These are phyloP conservation scores for Enteromius fasciolatus DNA, from an alignment of 2,797 vertebrate genomes.

Conservation along the genomic window DNA sequence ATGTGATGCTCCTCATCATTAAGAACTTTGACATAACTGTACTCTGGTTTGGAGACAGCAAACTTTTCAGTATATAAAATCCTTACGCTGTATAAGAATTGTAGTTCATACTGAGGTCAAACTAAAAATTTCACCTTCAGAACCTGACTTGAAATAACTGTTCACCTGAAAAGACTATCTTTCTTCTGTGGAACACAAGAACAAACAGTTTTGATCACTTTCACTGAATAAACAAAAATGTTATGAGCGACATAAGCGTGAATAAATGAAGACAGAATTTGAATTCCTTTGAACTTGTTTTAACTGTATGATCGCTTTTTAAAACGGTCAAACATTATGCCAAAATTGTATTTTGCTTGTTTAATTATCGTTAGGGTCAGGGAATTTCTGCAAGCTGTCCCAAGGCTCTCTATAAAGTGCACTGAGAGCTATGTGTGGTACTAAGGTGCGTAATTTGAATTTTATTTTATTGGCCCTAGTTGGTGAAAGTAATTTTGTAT, in stretches of 20 bases:
- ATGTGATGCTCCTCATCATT: constrained; percentile 37
- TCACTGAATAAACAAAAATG: neutral
- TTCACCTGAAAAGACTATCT: neutral
- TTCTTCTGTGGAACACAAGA: neutral
- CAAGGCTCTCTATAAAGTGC: neutral
- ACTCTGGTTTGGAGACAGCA: neutral
- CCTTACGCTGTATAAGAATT: neutral
- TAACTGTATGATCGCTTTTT: neutral
- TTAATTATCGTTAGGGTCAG: neutral
- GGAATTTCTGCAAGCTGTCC: constrained; percentile 1
- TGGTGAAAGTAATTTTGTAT: constrained; percentile 8
- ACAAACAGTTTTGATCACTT: neutral
- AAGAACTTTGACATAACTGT: constrained; percentile 18
- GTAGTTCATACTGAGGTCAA: neutral
- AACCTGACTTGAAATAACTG: neutral
- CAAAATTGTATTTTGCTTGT: neutral
- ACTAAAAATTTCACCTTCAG: neutral
- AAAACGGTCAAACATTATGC: neutral
- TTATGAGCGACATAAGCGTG: neutral
- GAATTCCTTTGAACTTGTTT: neutral
- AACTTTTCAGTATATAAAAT: neutral
- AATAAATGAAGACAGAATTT: neutral
- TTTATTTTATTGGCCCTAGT: neutral
- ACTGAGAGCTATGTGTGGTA: neutral
- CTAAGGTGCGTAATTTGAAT: constrained; percentile 5